Evolutionary conservation across 2,113 vertebrate species (phyloP), one percentile per base, ranked within the genome.

Genomic region (Gymnocephalus cernua): DNA sequence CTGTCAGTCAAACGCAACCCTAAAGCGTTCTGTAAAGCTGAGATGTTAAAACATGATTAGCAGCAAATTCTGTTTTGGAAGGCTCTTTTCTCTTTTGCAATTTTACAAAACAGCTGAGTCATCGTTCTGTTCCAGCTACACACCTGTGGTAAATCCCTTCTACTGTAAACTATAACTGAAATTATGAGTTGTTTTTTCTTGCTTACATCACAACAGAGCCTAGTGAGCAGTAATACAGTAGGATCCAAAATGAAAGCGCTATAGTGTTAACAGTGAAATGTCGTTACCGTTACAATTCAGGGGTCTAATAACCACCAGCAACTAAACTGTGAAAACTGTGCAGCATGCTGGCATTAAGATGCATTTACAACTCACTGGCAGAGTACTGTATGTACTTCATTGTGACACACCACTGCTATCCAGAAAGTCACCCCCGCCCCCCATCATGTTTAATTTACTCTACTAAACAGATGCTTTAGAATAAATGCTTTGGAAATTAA

Each of bases 391-490:
- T 66, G 63, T 56, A 56, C 83, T 77, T 84, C 73, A 84, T 32
- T 72, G 88, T 79, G 78, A 84, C 67, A 77, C 81, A 65, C 74
- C 44, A 86, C 71, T 76, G 65, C 62, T 80, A 79, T 82, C 73
- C 74, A 82, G 76, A 76, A 92, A 89, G 66, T 84, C 89, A 59
- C 80, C 80, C 83, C 82, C 84, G 86, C 86, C 85, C 83, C 82
- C 84, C 86, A 88, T 95, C 92, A 93, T 88, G 88, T 93, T 93
- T 90, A 90, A 93, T 95, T 92, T 93, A 86, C 86, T 84, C 84
- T 71, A 85, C 86, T 86, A 90, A 84, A 88, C 91, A 88, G 90
- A 83, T 90, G 90, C 88, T 92, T 93, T 87, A 69, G 83, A 88
- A 87, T 84, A 89, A 93, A 94, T 92, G 83, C 83, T 84, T 84